A percentile compares a stretch with the other conserved stretches of the same genome.
Evolutionary conservation across 2,113 vertebrate genomes (phyloP).

Genomic region (Pagrus major): DNA sequence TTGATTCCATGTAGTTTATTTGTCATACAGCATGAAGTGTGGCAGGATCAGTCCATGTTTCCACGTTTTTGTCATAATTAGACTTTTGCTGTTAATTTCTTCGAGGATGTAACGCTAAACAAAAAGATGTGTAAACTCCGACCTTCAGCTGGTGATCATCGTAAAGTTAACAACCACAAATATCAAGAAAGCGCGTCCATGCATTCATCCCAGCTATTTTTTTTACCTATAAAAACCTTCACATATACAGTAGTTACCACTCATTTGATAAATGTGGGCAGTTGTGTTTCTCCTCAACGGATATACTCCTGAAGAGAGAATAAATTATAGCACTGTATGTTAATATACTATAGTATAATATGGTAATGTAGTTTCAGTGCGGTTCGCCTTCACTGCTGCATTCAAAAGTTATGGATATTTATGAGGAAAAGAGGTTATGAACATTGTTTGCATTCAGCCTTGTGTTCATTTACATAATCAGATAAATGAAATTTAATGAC

Average conservation of each 20-base stretch:
- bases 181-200: background rate
- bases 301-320: background rate
- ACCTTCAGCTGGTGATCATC: background rate
- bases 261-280: background rate
- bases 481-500: slow-evolving; percentile 26
- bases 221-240: background rate
- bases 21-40: background rate
- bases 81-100: background rate
- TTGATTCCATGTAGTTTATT: background rate
- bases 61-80: background rate
- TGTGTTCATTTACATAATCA: slow-evolving; percentile 24
- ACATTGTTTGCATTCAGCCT: slow-evolving; percentile 8
- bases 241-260: background rate
- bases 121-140: background rate
- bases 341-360: background rate
- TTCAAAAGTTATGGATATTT: slow-evolving; percentile 43
- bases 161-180: slow-evolving; percentile 7
- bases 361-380: slow-evolving; percentile 20
- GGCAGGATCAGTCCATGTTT: no score
- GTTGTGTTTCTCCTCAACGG: background rate
- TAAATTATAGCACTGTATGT: background rate
- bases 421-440: slow-evolving; percentile 11
- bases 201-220: background rate
- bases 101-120: background rate
- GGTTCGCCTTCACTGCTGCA: slow-evolving; percentile 5